Evolutionary conservation across 2,113 vertebrate species (phyloP).

Genomic region (Polypterus bichir): DNA sequence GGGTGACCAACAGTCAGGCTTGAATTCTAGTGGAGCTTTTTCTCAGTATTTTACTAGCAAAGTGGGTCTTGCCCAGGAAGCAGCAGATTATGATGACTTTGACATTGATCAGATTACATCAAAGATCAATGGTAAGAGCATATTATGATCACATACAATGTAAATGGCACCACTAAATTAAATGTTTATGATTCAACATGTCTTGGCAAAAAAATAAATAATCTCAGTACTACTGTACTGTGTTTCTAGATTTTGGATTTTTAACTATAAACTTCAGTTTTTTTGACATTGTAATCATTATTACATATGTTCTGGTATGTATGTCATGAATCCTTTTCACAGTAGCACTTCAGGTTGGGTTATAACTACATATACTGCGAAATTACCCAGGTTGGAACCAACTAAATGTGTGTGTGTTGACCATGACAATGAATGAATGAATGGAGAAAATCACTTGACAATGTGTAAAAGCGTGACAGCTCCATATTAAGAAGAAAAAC

Average conservation of each 20-base stretch:
- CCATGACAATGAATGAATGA: too few species aligned
- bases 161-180: too few species aligned
- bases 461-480: too few species aligned
- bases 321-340: not conserved
- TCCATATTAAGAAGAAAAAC: too few species aligned
- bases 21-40: conserved; percentile 41
- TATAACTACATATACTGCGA: too few species aligned
- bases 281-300: not conserved
- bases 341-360: too few species aligned
- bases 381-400: too few species aligned
- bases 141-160: not conserved
- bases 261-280: not conserved
- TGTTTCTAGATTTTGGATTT: not conserved
- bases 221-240: not conserved
- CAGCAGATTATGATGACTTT: conserved; percentile 48
- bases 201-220: not conserved
- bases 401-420: too few species aligned
- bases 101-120: conserved; percentile 50
- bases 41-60: conserved; percentile 60
- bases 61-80: conserved; percentile 55
- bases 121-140: conserved; percentile 39
- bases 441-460: too few species aligned
- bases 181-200: not conserved
- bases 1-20: conserved; percentile 45
- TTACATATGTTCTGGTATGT: not conserved